These are phyloP conservation scores for Acronicta leporina DNA, from an alignment of 2,888 invertebrate species.

Conservation along the genomic window DNA sequence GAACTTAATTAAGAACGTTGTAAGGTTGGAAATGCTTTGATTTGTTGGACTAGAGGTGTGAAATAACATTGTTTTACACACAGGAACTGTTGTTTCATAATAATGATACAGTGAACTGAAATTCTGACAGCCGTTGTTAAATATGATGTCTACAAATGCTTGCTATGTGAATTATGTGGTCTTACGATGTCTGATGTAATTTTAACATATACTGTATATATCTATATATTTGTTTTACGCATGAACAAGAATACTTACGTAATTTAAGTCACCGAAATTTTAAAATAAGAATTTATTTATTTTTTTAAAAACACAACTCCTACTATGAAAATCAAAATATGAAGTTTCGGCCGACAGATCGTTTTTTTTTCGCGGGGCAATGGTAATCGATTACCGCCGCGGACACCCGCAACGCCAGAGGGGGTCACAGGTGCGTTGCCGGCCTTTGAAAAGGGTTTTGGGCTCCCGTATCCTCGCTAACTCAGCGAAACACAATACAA, in stretches of 20 bases:
- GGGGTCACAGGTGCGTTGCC: too few species aligned
- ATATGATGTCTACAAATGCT: constrained; percentile 48
- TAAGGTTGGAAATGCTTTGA: constrained; percentile 15
- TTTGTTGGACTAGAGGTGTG: constrained; percentile 12
- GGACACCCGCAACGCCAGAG: too few species aligned
- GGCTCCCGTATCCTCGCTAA: too few species aligned
- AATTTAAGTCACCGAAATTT: background rate
- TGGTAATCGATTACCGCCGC: too few species aligned
- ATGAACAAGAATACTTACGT: background rate
- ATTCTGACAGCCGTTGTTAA: constrained; percentile 50
- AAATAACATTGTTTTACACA: constrained; percentile 35
- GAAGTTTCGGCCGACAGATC: too few species aligned
- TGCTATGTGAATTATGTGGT: constrained; percentile 38
- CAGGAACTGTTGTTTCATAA: constrained; percentile 42
- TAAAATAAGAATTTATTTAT: too few species aligned
- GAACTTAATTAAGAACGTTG: background rate
- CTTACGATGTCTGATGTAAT: constrained; percentile 20
- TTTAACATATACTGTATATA: constrained; percentile 9
- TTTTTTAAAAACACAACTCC: too few species aligned
- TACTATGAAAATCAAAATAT: too few species aligned
- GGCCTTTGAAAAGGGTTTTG: too few species aligned
- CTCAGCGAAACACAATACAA: too few species aligned
- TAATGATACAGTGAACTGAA: constrained; percentile 51
- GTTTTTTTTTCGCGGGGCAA: too few species aligned
- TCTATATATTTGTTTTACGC: constrained; percentile 19